Base-by-base conservation (phyloP, 2,888 invertebrate genomes). In the Halictus quadricinctus region DNA sequence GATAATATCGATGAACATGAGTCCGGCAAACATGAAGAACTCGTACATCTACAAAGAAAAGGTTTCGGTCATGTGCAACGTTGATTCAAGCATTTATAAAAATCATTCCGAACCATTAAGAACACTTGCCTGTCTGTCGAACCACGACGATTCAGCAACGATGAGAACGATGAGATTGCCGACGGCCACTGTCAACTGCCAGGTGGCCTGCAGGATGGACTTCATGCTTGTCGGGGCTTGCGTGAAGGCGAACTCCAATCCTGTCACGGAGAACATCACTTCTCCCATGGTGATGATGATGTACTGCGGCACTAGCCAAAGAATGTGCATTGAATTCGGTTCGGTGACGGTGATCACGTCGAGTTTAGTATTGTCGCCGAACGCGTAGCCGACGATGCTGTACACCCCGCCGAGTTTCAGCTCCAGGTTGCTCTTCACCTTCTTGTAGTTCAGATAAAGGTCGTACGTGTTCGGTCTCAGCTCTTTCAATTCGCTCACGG, bases 231-330 rank as follows among this genome's bases (percentile, higher is more conserved):
- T 94, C 0, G 99, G 99, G 0, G 99, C 98, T 95, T 98, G 98
- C 0, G 99, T 98, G 95, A 98, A 99, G 0, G 99, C 98, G 95
- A 99, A 99, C 93, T 98, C 98, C 41, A 99, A 95, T 0, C 99
- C 99, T 0, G 99, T 99, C 46, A 99, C 97, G 0, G 99, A 98
- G 94, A 99, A 98, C 97, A 99, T 97, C 69, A 99, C 97, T 95
- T 99, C 99, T 0, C 97, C 99, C 92, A 97, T 96, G 0, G 99
- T 99, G 92, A 99, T 97, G 25, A 99, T 95, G 75, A 99, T 95
- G 93, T 99, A 99, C 94, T 99, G 99, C 0, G 99, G 99, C 36
- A 99, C 93, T 91, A 98, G 96, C 97, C 97, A 97, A 7, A 98
- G 94, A 92, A 99, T 97, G 91, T 97, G 97, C 2, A 99, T 94